These are phyloP conservation scores for Darevskia nairensis DNA, from an alignment of 2,797 vertebrate genomes.

Conservation along the genomic window DNA sequence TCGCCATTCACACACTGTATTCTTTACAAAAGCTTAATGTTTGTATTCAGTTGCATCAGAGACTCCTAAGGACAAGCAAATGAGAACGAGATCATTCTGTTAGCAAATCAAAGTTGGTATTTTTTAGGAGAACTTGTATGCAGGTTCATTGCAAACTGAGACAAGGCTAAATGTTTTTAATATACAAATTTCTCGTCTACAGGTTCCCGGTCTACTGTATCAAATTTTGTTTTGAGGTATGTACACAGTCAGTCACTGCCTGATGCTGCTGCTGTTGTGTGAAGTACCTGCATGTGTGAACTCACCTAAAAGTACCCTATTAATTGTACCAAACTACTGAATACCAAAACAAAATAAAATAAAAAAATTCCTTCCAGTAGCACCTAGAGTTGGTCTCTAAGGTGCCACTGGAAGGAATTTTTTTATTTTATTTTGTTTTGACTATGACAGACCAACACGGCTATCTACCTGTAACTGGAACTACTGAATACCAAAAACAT, in stretches of 20 bases:
- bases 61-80: constrained; percentile 57
- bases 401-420: too few species aligned
- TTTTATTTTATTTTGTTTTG: too few species aligned
- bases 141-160: background rate
- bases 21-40: constrained; percentile 58
- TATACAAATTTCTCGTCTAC: constrained; percentile 21
- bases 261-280: background rate
- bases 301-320: too few species aligned
- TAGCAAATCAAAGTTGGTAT: constrained; percentile 59
- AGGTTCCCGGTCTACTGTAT: constrained; percentile 11
- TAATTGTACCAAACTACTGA: too few species aligned
- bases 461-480: too few species aligned
- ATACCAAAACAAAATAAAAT: too few species aligned
- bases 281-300: too few species aligned
- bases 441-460: too few species aligned
- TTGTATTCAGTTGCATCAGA: constrained; percentile 67
- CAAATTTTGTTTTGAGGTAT: constrained; percentile 14
- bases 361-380: too few species aligned
- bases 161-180: constrained; percentile 22
- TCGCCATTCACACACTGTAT: constrained; percentile 53
- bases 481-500: background rate
- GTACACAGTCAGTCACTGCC: background rate
- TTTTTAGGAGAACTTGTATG: constrained; percentile 46
- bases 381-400: too few species aligned
- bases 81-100: constrained; percentile 62